phyloP scores from a whole-genome alignment of 2,113 vertebrate genomes.

The Pelmatolapia mariae region DNA sequence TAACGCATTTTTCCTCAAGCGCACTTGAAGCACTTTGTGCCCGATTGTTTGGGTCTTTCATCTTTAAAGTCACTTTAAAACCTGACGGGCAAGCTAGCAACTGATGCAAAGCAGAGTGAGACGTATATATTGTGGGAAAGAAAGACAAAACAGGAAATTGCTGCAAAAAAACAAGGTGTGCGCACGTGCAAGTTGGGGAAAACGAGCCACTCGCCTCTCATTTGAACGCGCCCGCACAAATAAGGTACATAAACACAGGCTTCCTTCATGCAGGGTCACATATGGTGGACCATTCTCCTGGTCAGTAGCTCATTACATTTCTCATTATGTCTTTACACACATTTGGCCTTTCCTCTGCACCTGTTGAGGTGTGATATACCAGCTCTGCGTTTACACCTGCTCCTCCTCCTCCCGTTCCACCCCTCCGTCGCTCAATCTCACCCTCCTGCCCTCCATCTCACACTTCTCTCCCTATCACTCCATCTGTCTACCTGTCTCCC shows the following conservation, averaged over 20 bases:
- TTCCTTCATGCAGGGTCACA: slow-evolving; percentile 27
- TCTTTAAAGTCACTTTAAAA: not conserved
- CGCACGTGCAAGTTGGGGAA: not conserved
- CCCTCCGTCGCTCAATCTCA: not conserved
- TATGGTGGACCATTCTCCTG: slow-evolving; percentile 28
- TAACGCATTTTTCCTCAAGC: not conserved
- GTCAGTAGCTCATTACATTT: slow-evolving; percentile 54
- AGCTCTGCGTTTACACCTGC: slow-evolving; percentile 35
- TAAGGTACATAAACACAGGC: not conserved
- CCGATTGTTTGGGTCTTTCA: not conserved
- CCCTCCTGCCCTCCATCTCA: slow-evolving; percentile 38
- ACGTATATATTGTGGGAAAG: not conserved
- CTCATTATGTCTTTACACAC: slow-evolving; percentile 62
- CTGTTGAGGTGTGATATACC: slow-evolving; percentile 64
- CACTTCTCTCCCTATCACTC: slow-evolving; percentile 52
- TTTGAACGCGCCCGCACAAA: not conserved
- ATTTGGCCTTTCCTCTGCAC: slow-evolving; percentile 39
- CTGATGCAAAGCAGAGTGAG: not conserved
- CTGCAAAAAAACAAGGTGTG: not conserved
- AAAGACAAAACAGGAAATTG: not conserved
- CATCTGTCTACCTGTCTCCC: slow-evolving; percentile 62
- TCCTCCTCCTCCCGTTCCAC: not conserved
- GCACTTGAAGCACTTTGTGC: not conserved
- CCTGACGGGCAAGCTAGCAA: not conserved
- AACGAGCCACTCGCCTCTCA: not conserved